These are phyloP conservation scores for Pachypanchax playfairii DNA, from an alignment of 2,113 vertebrate species.

Conservation along the genomic window DNA sequence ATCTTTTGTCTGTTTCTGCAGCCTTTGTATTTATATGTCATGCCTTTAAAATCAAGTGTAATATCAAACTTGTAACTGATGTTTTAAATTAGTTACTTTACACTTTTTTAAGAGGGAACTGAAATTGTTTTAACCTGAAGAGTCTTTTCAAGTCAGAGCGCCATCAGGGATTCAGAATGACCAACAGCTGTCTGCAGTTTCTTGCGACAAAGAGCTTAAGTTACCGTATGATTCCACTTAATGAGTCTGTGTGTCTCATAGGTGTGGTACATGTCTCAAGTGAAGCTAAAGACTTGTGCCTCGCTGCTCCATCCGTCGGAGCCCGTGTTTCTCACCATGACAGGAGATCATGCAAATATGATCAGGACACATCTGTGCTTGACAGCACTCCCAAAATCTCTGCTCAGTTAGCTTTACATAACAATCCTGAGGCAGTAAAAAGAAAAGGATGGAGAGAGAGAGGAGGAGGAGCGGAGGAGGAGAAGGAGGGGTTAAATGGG, in stretches of 20 bases:
- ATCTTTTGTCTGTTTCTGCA: conserved; percentile 34
- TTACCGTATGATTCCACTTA: conserved; percentile 34
- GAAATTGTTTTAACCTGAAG: neutral
- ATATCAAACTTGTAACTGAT: neutral
- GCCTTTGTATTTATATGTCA: neutral
- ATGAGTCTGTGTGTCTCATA: conserved; percentile 23
- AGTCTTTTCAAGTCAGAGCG: neutral
- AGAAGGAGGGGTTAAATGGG: conserved; percentile 58
- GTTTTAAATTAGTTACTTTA: conserved; percentile 5
- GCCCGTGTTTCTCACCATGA: conserved; percentile 28
- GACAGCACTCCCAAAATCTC: conserved; percentile 71
- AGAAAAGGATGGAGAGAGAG: conserved; percentile 49
- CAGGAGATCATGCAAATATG: conserved; percentile 51
- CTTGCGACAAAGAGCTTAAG: conserved; percentile 34
- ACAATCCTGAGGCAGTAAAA: conserved; percentile 73
- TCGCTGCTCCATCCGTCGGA: conserved; percentile 27
- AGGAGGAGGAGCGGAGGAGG: conserved; percentile 24
- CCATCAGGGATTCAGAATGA: conserved; percentile 24
- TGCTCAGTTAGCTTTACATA: conserved; percentile 74
- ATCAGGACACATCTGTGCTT: conserved; percentile 64
- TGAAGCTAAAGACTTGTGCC: conserved; percentile 37
- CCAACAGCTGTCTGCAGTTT: conserved; percentile 47
- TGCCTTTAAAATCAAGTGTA: conserved; percentile 4
- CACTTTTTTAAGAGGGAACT: neutral
- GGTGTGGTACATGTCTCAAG: conserved; percentile 31